A percentile compares a stretch with the other conserved stretches of the same genome.
These are phyloP conservation scores for Euphonia xanthogaster DNA, from an alignment of 2,797 vertebrate species.

Conservation along the genomic window DNA sequence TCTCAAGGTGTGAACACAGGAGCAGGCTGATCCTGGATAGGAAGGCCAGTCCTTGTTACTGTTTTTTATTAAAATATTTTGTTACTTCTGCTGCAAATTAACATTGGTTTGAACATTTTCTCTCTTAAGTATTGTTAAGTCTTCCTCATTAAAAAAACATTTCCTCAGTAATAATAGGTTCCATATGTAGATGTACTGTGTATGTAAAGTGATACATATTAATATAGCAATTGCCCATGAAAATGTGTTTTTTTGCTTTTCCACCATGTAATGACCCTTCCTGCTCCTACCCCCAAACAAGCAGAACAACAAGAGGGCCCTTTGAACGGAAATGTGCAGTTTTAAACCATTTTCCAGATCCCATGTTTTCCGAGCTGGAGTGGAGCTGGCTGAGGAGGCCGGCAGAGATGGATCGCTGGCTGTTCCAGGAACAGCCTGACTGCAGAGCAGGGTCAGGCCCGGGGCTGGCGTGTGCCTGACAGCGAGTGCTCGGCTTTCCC, in stretches of 20 bases:
- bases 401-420: background rate
- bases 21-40: background rate
- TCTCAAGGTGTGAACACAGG: background rate
- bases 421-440: background rate
- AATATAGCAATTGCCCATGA: conserved; percentile 3
- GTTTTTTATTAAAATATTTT: conserved; percentile 36
- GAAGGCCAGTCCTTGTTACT: background rate
- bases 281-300: background rate
- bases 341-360: conserved; percentile 41
- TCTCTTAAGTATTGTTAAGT: conserved; percentile 56
- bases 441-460: background rate
- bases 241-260: conserved; percentile 33
- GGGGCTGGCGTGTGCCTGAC: rapidly evolving
- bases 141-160: conserved; percentile 61
- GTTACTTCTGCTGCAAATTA: conserved; percentile 49
- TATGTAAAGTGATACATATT: conserved; percentile 42
- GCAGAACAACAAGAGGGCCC: conserved; percentile 11
- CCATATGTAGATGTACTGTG: conserved; percentile 15
- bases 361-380: background rate
- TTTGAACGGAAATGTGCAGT: background rate
- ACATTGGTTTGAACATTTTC: conserved; percentile 53
- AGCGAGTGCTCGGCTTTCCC: rapidly evolving
- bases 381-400: background rate
- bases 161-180: conserved; percentile 54
- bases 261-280: conserved; percentile 5